Base-by-base conservation (phyloP, 2,888 invertebrate species). In the Helleia helle region DNA sequence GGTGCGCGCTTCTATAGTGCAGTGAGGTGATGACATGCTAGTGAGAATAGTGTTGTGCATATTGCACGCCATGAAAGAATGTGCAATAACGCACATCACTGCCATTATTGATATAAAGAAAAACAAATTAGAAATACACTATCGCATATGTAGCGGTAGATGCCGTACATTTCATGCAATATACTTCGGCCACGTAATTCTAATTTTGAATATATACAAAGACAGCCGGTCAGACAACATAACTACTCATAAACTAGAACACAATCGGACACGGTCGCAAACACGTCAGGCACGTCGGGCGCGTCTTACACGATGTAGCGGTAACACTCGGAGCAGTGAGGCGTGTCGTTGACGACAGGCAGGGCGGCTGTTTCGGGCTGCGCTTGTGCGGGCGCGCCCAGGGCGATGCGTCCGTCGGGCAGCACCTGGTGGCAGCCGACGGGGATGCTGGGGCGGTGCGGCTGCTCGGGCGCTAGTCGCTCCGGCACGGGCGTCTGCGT, bases 221-320 rank as follows among this genome's bases (percentile, higher is more conserved):
- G n/a, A 31, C 31, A 12, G 42, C 24, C 40, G 18, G 25, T 25
- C 44, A 44, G 44, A 52, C 48, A 56, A 62, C 58, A 60, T 56
- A 65, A 60, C 55, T 58, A 59, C 65, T 40, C 40, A 37, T 11
- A 36, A 62, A 59, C 67, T 70, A 74, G 59, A 63, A 70, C 79
- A 80, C 71, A 81, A 71, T 70, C 75, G 79, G 83, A 80, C 83
- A 83, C 83, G 83, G 81, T 77, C 73, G 83, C 83, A 83, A 80
- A 80, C 75, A 76, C 75, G 74, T 70, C 70, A 72, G 75, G 70
- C 81, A 81, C 73, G 68, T 71, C 62, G 61, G 60, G 59, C 31
- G 76, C 79, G 86, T 90, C 92, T 93, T 91, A 95, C 95, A 93
- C 91, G 77, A 95, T 94, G 68, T 91, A 88, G 76, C 92, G 89